Conservation (phyloP, 2,797 vertebrate genomes). For the Microchirus variegatus region DNA sequence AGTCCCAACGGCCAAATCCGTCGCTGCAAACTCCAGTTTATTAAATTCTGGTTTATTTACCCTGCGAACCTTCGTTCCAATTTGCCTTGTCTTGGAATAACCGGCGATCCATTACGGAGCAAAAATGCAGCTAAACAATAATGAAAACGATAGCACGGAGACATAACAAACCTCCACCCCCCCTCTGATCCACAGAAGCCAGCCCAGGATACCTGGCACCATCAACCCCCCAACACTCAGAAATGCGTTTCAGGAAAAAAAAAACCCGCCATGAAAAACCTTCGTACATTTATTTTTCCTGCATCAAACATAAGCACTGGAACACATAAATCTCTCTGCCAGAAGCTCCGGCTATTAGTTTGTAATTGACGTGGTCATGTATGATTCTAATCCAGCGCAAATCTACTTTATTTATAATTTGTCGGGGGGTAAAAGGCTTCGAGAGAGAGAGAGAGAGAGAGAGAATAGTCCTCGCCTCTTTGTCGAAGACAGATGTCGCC, state of each 20-base stretch:
- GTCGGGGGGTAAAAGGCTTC: constrained; percentile 25
- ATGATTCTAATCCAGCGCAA: constrained; percentile 59
- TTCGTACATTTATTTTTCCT: constrained; percentile 57
- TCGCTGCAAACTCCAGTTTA: constrained; percentile 23
- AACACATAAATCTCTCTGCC: constrained; percentile 33
- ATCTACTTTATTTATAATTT: constrained; percentile 57
- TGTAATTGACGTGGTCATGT: constrained; percentile 32
- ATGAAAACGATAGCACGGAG: constrained; percentile 23
- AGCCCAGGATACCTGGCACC: constrained; percentile 38
- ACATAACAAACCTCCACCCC: constrained; percentile 20
- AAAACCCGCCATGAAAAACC: constrained; percentile 28
- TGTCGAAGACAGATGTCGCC: constrained; percentile 51
- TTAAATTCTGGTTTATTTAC: constrained; percentile 44
- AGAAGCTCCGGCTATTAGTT: constrained; percentile 29
- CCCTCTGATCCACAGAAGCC: constrained; percentile 37
- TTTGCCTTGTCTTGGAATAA: constrained; percentile 42
- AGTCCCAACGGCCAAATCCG: constrained; percentile 10
- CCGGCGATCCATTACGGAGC: constrained; percentile 40
- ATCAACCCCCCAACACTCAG: constrained; percentile 12
- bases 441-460: no score
- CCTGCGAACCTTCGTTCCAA: constrained; percentile 24
- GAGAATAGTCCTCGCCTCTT: constrained; percentile 24
- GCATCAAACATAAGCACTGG: constrained; percentile 46
- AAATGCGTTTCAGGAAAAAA: constrained; percentile 34
- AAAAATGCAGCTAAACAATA: constrained; percentile 13